Conservation (phyloP, 1,140 invertebrate genomes). For the Hermetia illucens region DNA sequence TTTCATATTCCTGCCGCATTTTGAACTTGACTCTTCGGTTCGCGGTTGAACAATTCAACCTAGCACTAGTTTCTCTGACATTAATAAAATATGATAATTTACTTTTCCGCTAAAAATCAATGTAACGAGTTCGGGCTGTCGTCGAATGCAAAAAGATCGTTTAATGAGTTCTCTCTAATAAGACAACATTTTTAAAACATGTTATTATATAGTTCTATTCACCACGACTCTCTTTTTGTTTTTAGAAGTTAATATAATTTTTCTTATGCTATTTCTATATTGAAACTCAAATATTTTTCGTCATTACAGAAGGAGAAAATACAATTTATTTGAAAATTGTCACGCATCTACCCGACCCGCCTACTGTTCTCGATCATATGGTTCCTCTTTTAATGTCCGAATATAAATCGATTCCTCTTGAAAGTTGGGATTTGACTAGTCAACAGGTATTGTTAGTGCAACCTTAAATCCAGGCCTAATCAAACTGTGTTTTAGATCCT, state of each 20-base stretch:
- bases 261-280: slow-evolving; percentile 1
- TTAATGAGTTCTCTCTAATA: no score
- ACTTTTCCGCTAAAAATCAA: no score
- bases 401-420: slow-evolving; percentile 24
- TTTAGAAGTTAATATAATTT: neutral
- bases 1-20: no score
- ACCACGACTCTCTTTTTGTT: no score
- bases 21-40: no score
- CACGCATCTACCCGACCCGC: slow-evolving; percentile 59
- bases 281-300: slow-evolving; percentile 8
- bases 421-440: slow-evolving; percentile 85
- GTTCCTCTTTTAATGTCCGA: slow-evolving; percentile 61
- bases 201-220: no score
- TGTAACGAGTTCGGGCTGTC: no score
- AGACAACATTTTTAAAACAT: no score
- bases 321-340: slow-evolving; percentile 70
- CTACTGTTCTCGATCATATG: slow-evolving; percentile 74
- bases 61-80: no score
- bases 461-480: neutral
- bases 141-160: no score
- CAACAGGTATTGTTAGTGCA: slow-evolving; percentile 46
- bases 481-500: slow-evolving; percentile 44
- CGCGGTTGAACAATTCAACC: no score
- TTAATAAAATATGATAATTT: no score
- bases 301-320: slow-evolving; percentile 63